A percentile compares a stretch with the other conserved stretches of the same genome.
phyloP scores from a whole-genome alignment of 1,140 invertebrate species.

The Macrotrachela quadricornifera region DNA sequence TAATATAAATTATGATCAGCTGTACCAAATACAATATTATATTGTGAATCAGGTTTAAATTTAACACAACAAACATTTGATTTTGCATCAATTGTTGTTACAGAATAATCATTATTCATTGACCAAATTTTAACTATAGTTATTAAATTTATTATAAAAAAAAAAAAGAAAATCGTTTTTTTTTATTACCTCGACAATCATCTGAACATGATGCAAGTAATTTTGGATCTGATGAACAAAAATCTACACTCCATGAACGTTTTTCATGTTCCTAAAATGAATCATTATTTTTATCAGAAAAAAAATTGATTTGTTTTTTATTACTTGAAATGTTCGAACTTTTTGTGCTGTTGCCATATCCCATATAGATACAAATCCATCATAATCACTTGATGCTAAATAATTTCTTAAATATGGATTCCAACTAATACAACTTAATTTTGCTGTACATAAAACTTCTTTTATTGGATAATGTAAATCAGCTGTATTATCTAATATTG shows the following conservation, averaged over 20 bases:
- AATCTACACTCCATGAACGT: slow-evolving; percentile 85
- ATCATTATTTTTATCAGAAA: neutral
- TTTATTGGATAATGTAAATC: slow-evolving; percentile 75
- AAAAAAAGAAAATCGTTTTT: too few species aligned
- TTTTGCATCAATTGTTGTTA: slow-evolving; percentile 64
- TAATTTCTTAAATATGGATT: slow-evolving; percentile 72
- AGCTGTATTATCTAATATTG: slow-evolving; percentile 55
- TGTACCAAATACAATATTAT: slow-evolving; percentile 71
- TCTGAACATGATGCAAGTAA: slow-evolving; percentile 78
- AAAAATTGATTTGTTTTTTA: too few species aligned
- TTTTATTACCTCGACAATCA: slow-evolving; percentile 67
- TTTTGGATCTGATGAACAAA: slow-evolving; percentile 70
- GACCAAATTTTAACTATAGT: slow-evolving; percentile 86
- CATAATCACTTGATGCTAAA: slow-evolving; percentile 79
- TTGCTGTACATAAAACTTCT: slow-evolving; percentile 77
- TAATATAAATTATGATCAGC: slow-evolving; percentile 92
- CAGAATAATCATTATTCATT: slow-evolving; percentile 59
- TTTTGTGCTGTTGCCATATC: slow-evolving; percentile 47
- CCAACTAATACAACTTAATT: slow-evolving; percentile 84
- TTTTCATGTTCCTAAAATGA: slow-evolving; percentile 75
- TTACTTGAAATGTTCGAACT: too few species aligned
- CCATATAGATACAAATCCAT: slow-evolving; percentile 78
- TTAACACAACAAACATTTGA: slow-evolving; percentile 89
- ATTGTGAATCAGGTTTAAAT: slow-evolving; percentile 67
- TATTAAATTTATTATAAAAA: too few species aligned